Evolutionary conservation across 2,797 vertebrate genomes (phyloP).

Genomic region (Parambassis ranga): DNA sequence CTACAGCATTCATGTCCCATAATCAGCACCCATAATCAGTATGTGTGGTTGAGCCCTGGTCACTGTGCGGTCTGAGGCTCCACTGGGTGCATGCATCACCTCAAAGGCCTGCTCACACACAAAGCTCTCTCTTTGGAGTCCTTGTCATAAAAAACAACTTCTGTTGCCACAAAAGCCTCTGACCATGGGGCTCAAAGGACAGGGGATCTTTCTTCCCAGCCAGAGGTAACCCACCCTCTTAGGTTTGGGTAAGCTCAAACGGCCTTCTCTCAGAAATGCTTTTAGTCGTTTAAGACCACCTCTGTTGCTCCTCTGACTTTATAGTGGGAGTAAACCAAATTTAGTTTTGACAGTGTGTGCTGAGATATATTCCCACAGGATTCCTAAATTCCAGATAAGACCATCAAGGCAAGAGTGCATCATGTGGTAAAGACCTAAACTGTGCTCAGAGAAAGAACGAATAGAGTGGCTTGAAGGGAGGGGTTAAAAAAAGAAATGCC

Average conservation of each 20-base stretch:
- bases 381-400: slow-evolving; percentile 40
- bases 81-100: slow-evolving; percentile 23
- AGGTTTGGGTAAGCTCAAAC: slow-evolving; percentile 25
- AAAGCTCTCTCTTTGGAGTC: slow-evolving; percentile 35
- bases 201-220: slow-evolving; percentile 19
- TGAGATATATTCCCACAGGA: slow-evolving; percentile 33
- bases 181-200: slow-evolving; percentile 22
- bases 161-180: slow-evolving; percentile 30
- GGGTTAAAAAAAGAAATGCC: slow-evolving; percentile 33
- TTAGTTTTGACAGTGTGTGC: slow-evolving; percentile 41
- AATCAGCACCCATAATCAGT: slow-evolving; percentile 48
- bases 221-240: slow-evolving; percentile 22
- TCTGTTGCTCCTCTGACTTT: slow-evolving; percentile 37
- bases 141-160: slow-evolving; percentile 42
- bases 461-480: slow-evolving; percentile 8
- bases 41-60: slow-evolving; percentile 34
- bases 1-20: slow-evolving; percentile 29
- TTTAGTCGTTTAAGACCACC: slow-evolving; percentile 43
- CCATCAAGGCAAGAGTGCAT: slow-evolving; percentile 16
- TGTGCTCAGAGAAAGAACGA: slow-evolving; percentile 28
- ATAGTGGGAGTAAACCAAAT: slow-evolving; percentile 47
- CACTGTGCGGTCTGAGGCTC: slow-evolving; percentile 45
- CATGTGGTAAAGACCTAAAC: slow-evolving; percentile 35
- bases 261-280: slow-evolving; percentile 46
- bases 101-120: slow-evolving; percentile 43